These are phyloP conservation scores for Archips crataeganus DNA, from an alignment of 2,888 invertebrate species.

Conservation along the genomic window DNA sequence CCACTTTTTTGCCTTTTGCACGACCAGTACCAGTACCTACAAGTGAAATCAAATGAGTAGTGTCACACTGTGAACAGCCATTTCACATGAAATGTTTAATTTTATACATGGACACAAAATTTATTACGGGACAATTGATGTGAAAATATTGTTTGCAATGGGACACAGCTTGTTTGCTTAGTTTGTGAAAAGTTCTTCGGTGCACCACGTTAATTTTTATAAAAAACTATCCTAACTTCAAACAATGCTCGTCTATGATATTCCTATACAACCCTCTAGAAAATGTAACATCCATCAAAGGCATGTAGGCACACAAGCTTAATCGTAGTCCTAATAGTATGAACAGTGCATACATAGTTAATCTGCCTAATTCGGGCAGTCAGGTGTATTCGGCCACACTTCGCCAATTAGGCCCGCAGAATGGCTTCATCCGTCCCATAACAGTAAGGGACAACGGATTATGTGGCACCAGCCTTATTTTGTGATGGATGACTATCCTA, in stretches of 20 bases:
- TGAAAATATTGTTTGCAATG: too few relatives aligned
- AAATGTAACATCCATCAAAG: conserved; percentile 4
- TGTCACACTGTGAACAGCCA: too few relatives aligned
- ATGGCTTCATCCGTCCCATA: conserved; percentile 52
- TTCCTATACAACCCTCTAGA: not conserved
- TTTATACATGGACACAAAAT: too few relatives aligned
- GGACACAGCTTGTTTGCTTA: not conserved
- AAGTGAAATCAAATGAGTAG: too few relatives aligned
- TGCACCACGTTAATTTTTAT: too few relatives aligned
- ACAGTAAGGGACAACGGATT: conserved; percentile 27
- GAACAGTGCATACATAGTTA: conserved; percentile 54
- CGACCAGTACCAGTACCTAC: too few relatives aligned
- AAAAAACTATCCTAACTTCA: not conserved
- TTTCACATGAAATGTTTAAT: too few relatives aligned
- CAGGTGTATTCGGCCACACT: conserved; percentile 62
- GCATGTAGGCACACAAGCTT: not conserved
- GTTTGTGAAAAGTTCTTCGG: too few relatives aligned
- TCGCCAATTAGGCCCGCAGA: conserved; percentile 54
- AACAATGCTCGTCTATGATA: not conserved
- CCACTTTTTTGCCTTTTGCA: not conserved
- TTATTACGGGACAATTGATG: too few relatives aligned
- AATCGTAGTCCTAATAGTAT: conserved; percentile 18
- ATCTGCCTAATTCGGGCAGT: conserved; percentile 59
- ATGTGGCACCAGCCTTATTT: conserved; percentile 20
- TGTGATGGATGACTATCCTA: conserved; percentile 22